Base-by-base conservation (phyloP, 2,113 vertebrate genomes). In the Alligator mississippiensis region DNA sequence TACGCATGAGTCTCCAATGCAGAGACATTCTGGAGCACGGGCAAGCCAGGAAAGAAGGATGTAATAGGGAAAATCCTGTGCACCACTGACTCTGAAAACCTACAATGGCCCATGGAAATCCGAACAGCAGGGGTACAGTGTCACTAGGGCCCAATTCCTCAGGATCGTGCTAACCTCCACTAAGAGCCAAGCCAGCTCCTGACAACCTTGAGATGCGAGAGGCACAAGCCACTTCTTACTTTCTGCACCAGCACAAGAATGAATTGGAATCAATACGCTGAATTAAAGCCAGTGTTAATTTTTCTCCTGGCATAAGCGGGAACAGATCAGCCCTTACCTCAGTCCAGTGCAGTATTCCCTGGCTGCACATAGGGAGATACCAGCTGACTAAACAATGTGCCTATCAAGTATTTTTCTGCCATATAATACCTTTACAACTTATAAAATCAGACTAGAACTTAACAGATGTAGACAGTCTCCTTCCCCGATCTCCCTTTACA, bases 401-500 rank as follows among this genome's bases (percentile, higher is more conserved):
- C 80, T 30, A 3, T 70, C 59, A 80, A 14, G 5, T 24, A 28
- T 85, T 89, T 11, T 70, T 90, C 66, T 87, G 30, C 55, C 75
- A 63, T 63, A 60, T 82, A 77, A 72, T 13, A 30, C 72, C 47
- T 90, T 90, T 75, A 28, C 72, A 87, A 74, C 7, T 54, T 38
- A 25, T 27, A 75, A 90, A n/a, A 84, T 4, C 54, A 91, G 72
- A 18, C 57, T 91, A 82, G 57, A 84, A 70, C 70, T 94, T 80
- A 86, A 84, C 63, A 93, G 84, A 79, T 76, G 79, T 75, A 90
- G 84, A 64, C 63, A 87, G 82, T 27, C 77, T 93, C 8, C 84
- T 92, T 91, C 84, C 30, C 74, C 64, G 78, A 5, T 74, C 19
- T 87, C 62, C 30, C 77, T n/a, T 93, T 81, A 84, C 2, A 90